Evolutionary conservation across 2,113 vertebrate genomes (phyloP), one percentile per base, ranked within the genome.

Genomic region (Syngnathus floridae): DNA sequence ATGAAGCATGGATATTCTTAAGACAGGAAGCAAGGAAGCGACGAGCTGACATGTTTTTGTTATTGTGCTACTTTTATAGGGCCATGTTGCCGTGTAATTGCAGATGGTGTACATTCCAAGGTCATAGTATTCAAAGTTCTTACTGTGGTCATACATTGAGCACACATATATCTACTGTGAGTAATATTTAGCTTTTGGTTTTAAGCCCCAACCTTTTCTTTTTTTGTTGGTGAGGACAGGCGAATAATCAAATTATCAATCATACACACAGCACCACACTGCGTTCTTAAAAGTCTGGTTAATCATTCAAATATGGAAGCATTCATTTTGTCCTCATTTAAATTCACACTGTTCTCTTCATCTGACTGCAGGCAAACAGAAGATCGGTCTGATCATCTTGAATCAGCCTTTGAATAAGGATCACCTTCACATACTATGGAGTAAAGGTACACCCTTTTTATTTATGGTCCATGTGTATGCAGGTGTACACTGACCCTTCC

Each of bases 371-470:
- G 90, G 91, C 76, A 86, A 62, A 19, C 90, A 90, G 72, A 88
- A 60, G 70, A 90, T 92, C 55, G 87, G 86, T 67, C 75, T 92
- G 73, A 78, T 91, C 62, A 85, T 92, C 71, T 83, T 92, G 51
- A 92, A 92, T 73, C 91, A 91, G 76, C 89, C 89, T 4, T 61
- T 90, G 67, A 88, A 91, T 57, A 65, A 86, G 56, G 71, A 79
- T 60, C 82, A 86, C 80, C 80, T 92, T 13, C 64, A 81, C 36
- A 51, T 84, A 35, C 80, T 92, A 17, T 91, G 91, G 91, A 86
- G 37, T 64, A 92, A 91, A 92, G 89, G 91, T 91, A 90, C 4
- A 21, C 48, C 19, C 19, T 11, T 51, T 49, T 49, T 1, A 16
- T 45, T 45, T 45, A 43, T 43, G 43, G 13, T 46, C 16, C 14